phyloP scores from a whole-genome alignment of 1,140 invertebrate species.

The Danaus plexippus region DNA sequence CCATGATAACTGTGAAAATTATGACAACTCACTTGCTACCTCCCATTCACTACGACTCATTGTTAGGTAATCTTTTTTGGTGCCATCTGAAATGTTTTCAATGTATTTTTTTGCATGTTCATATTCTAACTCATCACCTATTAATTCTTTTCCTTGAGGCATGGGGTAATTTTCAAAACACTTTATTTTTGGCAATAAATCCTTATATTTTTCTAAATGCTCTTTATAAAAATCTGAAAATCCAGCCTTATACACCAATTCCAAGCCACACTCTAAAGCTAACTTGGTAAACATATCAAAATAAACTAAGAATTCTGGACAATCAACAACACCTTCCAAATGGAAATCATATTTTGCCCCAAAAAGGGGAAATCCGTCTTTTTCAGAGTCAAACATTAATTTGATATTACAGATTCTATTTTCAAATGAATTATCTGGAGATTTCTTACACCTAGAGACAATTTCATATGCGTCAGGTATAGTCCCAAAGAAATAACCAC shows the following conservation, averaged over 20 bases:
- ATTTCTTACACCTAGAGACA: conserved; percentile 77
- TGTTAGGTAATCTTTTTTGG: conserved; percentile 73
- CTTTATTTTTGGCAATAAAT: conserved; percentile 82
- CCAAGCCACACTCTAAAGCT: conserved; percentile 85
- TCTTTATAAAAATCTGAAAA: conserved; percentile 89
- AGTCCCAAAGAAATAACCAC: conserved; percentile 97
- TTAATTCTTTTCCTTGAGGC: conserved; percentile 69
- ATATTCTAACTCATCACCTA: conserved; percentile 80
- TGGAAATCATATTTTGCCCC: conserved; percentile 97
- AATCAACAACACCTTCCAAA: conserved; percentile 96
- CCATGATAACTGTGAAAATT: too few species aligned
- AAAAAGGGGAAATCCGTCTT: conserved; percentile 85
- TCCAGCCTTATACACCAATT: conserved; percentile 79
- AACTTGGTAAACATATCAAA: conserved; percentile 89
- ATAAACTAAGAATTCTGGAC: conserved; percentile 98
- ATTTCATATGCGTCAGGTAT: conserved; percentile 95
- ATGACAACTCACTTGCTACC: conserved; percentile 80
- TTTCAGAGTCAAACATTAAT: conserved; percentile 80
- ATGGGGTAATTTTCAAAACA: conserved; percentile 81
- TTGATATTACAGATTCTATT: conserved; percentile 90
- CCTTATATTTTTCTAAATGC: conserved; percentile 74
- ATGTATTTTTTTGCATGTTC: conserved; percentile 78
- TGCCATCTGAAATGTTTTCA: conserved; percentile 59
- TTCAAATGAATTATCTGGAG: conserved; percentile 80
- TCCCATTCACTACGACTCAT: conserved; percentile 95